phyloP scores from a whole-genome alignment of 2,888 invertebrate genomes.

The Mesorhabditis sp. region DNA sequence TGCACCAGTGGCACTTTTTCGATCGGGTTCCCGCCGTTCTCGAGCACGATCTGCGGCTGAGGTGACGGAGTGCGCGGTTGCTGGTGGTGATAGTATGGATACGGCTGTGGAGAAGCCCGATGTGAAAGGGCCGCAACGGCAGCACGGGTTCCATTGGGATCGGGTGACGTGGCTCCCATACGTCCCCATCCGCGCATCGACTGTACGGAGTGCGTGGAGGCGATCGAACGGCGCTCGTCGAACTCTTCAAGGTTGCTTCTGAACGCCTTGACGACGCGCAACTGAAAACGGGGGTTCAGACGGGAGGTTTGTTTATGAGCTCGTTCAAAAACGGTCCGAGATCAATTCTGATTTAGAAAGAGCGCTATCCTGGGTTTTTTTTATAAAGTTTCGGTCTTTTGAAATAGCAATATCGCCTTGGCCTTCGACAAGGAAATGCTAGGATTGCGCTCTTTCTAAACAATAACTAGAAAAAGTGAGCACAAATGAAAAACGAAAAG shows the following conservation, averaged over 20 bases:
- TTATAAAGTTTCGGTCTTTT: too few relatives aligned
- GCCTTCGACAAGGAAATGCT: too few relatives aligned
- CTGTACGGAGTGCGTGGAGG: conserved; percentile 84
- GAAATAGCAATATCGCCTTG: too few relatives aligned
- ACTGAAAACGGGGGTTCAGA: conserved; percentile 67
- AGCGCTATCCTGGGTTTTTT: too few relatives aligned
- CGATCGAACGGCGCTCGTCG: conserved; percentile 96
- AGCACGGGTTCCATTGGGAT: conserved; percentile 28
- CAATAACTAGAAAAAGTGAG: too few relatives aligned
- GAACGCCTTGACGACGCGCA: conserved; percentile 99
- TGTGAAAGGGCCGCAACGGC: conserved; percentile 40
- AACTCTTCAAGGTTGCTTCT: conserved; percentile 98
- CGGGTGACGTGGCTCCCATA: conserved; percentile 27
- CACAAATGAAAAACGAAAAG: too few relatives aligned
- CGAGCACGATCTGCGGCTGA: conserved; percentile 44
- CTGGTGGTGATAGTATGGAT: conserved; percentile 52
- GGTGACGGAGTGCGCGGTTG: conserved; percentile 48
- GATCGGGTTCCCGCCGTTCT: conserved; percentile 41
- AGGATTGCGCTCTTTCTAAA: too few relatives aligned
- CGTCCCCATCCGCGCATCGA: conserved; percentile 51
- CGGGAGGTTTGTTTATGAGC: too few relatives aligned
- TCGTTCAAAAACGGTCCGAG: too few relatives aligned
- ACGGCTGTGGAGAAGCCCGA: conserved; percentile 50
- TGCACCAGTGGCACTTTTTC: conserved; percentile 54
- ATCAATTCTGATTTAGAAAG: too few relatives aligned